These are phyloP conservation scores for Loriculus beryllinus DNA, from an alignment of 2,797 vertebrate genomes.

Conservation along the genomic window DNA sequence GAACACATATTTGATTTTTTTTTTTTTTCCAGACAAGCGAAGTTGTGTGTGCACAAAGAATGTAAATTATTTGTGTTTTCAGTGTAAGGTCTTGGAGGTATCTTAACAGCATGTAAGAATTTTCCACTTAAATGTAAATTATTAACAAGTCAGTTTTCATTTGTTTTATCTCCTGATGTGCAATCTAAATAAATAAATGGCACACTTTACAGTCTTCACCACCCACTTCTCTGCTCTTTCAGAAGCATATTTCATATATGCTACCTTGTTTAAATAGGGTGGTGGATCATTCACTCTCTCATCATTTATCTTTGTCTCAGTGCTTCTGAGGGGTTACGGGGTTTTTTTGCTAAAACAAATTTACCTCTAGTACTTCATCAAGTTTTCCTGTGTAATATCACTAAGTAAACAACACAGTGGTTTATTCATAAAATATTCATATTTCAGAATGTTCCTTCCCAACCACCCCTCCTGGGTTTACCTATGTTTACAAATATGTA, in stretches of 20 bases:
- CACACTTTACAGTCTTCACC: conserved; percentile 73
- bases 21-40: conserved; percentile 33
- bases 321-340: conserved; percentile 3
- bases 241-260: conserved; percentile 69
- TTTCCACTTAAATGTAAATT: conserved; percentile 82
- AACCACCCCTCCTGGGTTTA: conserved; percentile 57
- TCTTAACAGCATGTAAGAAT: conserved; percentile 78
- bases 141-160: conserved; percentile 82
- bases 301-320: conserved; percentile 67
- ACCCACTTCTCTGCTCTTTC: conserved; percentile 70
- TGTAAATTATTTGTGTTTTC: conserved; percentile 77
- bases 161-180: conserved; percentile 82
- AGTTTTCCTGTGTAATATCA: conserved; percentile 63
- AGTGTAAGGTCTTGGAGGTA: conserved; percentile 75
- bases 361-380: conserved; percentile 65
- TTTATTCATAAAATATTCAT: conserved; percentile 72
- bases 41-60: conserved; percentile 64
- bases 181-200: conserved; percentile 80
- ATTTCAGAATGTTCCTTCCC: conserved; percentile 62
- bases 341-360: conserved; percentile 56
- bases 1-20: conserved; percentile 41
- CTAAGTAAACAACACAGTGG: conserved; percentile 68
- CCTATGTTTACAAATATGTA: conserved; percentile 72
- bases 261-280: conserved; percentile 50
- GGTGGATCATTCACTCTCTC: conserved; percentile 37